Evolutionary conservation across 1,140 invertebrate genomes (phyloP).

Genomic region (Diuraphis noxia): DNA sequence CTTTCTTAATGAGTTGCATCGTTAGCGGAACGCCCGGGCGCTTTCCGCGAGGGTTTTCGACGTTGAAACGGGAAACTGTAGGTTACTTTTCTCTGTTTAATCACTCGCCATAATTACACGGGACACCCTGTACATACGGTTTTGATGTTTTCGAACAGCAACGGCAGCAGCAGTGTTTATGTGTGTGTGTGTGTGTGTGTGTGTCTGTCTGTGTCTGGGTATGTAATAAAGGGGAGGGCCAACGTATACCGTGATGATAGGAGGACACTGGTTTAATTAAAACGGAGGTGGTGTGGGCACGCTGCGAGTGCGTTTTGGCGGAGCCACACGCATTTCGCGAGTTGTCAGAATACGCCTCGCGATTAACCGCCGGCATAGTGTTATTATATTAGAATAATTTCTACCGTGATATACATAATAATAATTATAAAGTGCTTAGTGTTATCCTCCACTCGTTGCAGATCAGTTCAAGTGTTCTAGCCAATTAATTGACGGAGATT

Average conservation of each 20-base stretch:
- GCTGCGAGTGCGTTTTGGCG: not conserved
- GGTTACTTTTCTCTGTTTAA: conserved; percentile 30
- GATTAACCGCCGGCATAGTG: not conserved
- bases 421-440: not conserved
- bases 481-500: not conserved
- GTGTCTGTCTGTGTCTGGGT: no score
- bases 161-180: not conserved
- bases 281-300: not conserved
- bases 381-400: not conserved
- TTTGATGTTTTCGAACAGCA: conserved; percentile 14
- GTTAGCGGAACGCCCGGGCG: conserved; percentile 37
- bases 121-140: not conserved
- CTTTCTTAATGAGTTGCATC: conserved; percentile 53
- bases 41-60: not conserved
- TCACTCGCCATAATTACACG: conserved; percentile 26
- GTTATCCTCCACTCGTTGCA: not conserved
- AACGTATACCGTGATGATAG: not conserved
- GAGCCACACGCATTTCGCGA: not conserved
- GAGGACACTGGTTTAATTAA: conserved; percentile 37
- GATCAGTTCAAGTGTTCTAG: not conserved
- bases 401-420: not conserved
- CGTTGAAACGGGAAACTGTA: not conserved
- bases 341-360: not conserved
- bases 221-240: not conserved
- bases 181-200: no score